Conservation (phyloP, 2,113 vertebrate species). For the Ciconia boyciana region DNA sequence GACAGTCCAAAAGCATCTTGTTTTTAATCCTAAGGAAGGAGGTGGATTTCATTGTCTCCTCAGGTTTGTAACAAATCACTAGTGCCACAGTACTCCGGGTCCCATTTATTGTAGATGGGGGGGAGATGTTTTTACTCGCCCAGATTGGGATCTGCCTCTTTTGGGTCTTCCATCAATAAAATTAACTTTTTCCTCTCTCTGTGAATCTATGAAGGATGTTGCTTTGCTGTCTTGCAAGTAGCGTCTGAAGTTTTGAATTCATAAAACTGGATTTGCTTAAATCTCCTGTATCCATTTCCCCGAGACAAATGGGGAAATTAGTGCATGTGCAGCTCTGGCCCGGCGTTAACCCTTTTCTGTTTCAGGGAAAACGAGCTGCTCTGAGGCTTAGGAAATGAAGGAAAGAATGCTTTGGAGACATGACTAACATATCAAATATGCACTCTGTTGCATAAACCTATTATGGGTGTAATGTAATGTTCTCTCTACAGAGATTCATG, state of each 20-base stretch:
- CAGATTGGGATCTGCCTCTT: not conserved
- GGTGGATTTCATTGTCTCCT: not conserved
- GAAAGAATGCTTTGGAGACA: conserved; percentile 18
- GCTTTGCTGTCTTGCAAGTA: not conserved
- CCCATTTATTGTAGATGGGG: not conserved
- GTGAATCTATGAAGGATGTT: not conserved
- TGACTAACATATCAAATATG: conserved; percentile 16
- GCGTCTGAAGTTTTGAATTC: not conserved
- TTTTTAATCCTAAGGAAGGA: not conserved
- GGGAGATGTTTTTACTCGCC: not conserved
- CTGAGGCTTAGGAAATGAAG: conserved; percentile 29
- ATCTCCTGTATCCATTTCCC: not conserved
- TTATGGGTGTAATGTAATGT: conserved; percentile 51
- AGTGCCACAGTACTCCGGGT: not conserved
- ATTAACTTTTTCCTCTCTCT: not conserved
- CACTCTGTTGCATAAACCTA: conserved; percentile 30
- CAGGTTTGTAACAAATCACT: not conserved
- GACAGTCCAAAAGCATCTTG: not conserved
- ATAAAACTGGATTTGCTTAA: not conserved
- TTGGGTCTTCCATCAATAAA: not conserved
- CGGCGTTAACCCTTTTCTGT: conserved; percentile 9
- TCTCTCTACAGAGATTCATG: conserved; percentile 60
- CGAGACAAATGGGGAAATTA: not conserved
- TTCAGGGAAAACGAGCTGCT: not conserved
- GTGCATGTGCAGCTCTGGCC: not conserved